Percentiles rank a stretch among this genome's conserved stretches.
Evolutionary conservation across 2,888 invertebrate genomes (phyloP).

Genomic region (Drosophila sordidula): DNA sequence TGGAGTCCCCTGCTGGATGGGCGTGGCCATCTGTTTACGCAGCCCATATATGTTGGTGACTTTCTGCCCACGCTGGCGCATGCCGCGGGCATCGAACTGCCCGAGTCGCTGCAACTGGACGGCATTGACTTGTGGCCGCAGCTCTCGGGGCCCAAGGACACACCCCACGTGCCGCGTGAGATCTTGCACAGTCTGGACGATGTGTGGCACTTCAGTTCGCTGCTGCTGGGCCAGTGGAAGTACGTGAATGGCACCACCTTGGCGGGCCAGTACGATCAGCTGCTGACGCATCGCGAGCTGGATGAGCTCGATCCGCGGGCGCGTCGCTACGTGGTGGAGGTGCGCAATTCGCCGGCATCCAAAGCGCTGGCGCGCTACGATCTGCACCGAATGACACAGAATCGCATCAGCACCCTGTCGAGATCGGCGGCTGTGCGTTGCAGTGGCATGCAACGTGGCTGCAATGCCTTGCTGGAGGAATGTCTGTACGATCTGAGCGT

Average conservation of each 20-base stretch:
- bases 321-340: constrained; percentile 58
- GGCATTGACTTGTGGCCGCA: constrained; percentile 90
- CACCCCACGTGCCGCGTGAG: constrained; percentile 86
- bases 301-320: constrained; percentile 76
- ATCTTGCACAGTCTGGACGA: constrained; percentile 91
- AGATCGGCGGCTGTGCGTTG: constrained; percentile 58
- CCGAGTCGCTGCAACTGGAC: constrained; percentile 85
- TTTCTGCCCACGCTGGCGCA: constrained; percentile 91
- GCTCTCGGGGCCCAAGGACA: constrained; percentile 79
- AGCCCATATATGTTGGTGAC: constrained; percentile 92
- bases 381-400: constrained; percentile 41
- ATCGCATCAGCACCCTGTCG: constrained; percentile 48
- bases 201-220: constrained; percentile 83
- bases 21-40: constrained; percentile 87
- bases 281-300: constrained; percentile 66
- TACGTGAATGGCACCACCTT: constrained; percentile 82
- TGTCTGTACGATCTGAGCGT: constrained; percentile 86
- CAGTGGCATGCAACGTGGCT: constrained; percentile 53
- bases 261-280: constrained; percentile 68
- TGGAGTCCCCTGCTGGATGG: constrained; percentile 88
- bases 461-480: constrained; percentile 81
- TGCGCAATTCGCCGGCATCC: constrained; percentile 70
- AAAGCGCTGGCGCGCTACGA: constrained; percentile 61
- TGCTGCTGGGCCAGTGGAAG: constrained; percentile 76
- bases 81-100: constrained; percentile 76